Evolutionary conservation across 35 echinoderm and acorn worm species (phyloP).

Genomic region (Lytechinus pictus): DNA sequence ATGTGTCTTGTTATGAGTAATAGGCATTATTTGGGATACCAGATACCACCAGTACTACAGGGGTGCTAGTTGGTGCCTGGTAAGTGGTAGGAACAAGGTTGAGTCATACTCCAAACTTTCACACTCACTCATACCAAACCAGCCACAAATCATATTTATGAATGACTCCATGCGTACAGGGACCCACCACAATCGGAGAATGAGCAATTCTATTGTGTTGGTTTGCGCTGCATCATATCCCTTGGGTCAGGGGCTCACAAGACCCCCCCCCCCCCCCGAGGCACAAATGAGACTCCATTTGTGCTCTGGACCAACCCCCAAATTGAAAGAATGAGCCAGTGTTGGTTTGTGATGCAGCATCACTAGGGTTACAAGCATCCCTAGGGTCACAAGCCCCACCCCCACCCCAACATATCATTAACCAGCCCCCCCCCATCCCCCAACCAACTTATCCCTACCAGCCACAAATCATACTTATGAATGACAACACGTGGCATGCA

Average conservation of each 20-base stretch:
- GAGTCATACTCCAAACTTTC: conserved; percentile 4
- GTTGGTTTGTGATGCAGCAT: too few species aligned
- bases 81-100: background rate
- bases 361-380: too few species aligned
- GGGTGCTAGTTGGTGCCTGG: background rate
- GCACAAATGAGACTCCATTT: too few species aligned
- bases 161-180: background rate
- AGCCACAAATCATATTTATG: conserved; percentile 2
- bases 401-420: too few species aligned
- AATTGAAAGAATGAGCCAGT: too few species aligned
- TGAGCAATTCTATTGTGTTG: conserved; percentile 1
- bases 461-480: background rate
- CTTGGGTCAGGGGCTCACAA: too few species aligned
- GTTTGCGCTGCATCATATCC: background rate
- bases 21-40: background rate
- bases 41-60: background rate
- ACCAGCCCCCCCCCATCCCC: too few species aligned
- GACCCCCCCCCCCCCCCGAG: too few species aligned
- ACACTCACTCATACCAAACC: background rate
- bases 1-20: conserved; percentile 4
- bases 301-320: too few species aligned
- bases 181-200: background rate
- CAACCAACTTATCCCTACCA: too few species aligned
- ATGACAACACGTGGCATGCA: background rate
- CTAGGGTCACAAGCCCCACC: too few species aligned